phyloP scores from a whole-genome alignment of 2,797 vertebrate genomes.

The Amblyraja radiata region DNA sequence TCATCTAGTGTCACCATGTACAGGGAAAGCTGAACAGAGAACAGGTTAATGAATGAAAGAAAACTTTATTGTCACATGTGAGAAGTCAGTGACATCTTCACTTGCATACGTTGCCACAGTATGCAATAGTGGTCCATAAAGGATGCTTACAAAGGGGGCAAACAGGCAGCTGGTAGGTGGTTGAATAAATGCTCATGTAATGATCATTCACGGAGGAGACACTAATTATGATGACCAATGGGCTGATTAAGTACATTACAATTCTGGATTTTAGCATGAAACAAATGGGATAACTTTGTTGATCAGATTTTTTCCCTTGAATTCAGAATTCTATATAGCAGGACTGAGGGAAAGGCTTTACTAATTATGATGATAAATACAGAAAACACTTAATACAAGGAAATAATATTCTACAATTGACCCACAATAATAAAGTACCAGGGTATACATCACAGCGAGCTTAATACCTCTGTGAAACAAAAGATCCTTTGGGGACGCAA shows the following conservation, averaged over 20 bases:
- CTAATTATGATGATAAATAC: not conserved
- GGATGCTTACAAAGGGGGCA: too few relatives aligned
- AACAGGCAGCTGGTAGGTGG: not conserved
- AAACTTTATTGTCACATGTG: too few relatives aligned
- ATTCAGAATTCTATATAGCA: not conserved
- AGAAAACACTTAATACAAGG: not conserved
- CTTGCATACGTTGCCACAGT: too few relatives aligned
- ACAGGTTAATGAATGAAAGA: too few relatives aligned
- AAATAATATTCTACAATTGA: not conserved
- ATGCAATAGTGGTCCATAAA: too few relatives aligned
- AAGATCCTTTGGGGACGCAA: not conserved
- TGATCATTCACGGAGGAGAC: not conserved
- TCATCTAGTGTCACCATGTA: not conserved
- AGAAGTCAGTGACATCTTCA: too few relatives aligned
- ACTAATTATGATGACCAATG: not conserved
- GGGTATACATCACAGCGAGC: not conserved
- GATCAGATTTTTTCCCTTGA: not conserved
- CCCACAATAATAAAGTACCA: not conserved
- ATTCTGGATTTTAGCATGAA: not conserved
- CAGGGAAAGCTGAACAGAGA: not conserved
- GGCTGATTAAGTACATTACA: not conserved
- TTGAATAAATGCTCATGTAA: not conserved
- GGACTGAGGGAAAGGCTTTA: not conserved
- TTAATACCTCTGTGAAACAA: not conserved
- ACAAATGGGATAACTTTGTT: not conserved